These are phyloP conservation scores for Apodemus speciosus DNA, from an alignment of 2,113 vertebrate genomes.

Conservation along the genomic window DNA sequence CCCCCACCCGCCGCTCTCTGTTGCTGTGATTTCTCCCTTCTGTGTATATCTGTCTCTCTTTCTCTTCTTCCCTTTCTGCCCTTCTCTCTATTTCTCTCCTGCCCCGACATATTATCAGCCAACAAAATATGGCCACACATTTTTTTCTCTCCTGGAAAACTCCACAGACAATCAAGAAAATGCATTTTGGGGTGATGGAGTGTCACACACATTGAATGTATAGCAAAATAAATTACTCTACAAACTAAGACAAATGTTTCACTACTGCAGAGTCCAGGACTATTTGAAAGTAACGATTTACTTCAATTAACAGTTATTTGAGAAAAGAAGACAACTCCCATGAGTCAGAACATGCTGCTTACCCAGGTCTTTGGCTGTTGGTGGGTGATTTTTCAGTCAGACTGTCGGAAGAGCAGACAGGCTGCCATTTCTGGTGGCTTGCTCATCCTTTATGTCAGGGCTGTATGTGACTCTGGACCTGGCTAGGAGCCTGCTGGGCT, in stretches of 20 bases:
- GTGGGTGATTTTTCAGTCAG: constrained; percentile 12
- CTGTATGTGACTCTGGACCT: background rate
- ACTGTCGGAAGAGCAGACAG: background rate
- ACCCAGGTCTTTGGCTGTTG: constrained; percentile 37
- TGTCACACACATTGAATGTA: constrained; percentile 55
- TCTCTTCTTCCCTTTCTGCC: no score
- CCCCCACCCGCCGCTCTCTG: background rate
- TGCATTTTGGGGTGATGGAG: constrained; percentile 71
- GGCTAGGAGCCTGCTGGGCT: background rate
- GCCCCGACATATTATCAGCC: constrained; percentile 38
- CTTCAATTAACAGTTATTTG: constrained; percentile 71
- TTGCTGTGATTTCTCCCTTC: background rate
- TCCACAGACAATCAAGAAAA: constrained; percentile 73
- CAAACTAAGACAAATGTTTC: constrained; percentile 68
- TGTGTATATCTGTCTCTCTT: background rate
- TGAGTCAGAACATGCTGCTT: constrained; percentile 51
- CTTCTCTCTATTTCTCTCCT: background rate
- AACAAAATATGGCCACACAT: constrained; percentile 61
- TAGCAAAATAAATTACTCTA: constrained; percentile 69
- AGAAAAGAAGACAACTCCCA: background rate
- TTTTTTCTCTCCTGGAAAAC: constrained; percentile 57
- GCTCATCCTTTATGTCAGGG: background rate
- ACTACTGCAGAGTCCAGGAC: constrained; percentile 50
- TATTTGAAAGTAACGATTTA: constrained; percentile 73
- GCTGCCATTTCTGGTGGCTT: background rate